phyloP scores from a whole-genome alignment of 1,140 invertebrate genomes.

The Drosophila setifemur region DNA sequence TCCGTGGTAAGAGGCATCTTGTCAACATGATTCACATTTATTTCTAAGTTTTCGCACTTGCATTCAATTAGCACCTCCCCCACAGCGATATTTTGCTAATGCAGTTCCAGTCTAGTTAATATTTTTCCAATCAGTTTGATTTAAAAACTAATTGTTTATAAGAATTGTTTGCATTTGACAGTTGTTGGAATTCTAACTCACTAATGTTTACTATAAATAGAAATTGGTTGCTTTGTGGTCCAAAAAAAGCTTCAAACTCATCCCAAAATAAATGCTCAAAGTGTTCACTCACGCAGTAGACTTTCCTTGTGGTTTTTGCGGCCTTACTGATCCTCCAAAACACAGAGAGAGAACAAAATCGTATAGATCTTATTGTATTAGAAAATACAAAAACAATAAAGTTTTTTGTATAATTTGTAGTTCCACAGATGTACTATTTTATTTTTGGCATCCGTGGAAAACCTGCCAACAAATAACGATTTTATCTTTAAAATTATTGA shows the following conservation, averaged over 20 bases:
- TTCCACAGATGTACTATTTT: too few species aligned
- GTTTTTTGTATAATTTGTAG: too few species aligned
- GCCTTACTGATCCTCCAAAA: background rate
- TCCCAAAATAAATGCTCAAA: constrained; percentile 18
- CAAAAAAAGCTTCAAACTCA: background rate
- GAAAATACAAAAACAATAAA: background rate
- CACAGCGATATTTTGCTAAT: too few species aligned
- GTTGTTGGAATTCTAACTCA: too few species aligned
- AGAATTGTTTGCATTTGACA: too few species aligned
- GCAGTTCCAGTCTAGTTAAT: too few species aligned
- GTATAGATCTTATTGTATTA: background rate
- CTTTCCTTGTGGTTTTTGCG: background rate
- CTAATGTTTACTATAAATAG: too few species aligned
- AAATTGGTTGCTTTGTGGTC: too few species aligned
- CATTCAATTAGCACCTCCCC: constrained; percentile 17
- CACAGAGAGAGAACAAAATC: background rate
- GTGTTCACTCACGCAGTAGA: constrained; percentile 9
- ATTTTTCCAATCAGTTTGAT: background rate
- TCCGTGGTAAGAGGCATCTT: constrained; percentile 22
- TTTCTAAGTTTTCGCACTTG: constrained; percentile 13
- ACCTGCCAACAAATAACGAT: too few species aligned
- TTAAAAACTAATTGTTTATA: too few species aligned
- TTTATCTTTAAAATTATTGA: too few species aligned
- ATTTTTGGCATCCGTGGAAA: too few species aligned
- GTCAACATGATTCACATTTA: constrained; percentile 44